phyloP scores from a whole-genome alignment of 2,888 invertebrate species.

The Pharmacophagus antenor region DNA sequence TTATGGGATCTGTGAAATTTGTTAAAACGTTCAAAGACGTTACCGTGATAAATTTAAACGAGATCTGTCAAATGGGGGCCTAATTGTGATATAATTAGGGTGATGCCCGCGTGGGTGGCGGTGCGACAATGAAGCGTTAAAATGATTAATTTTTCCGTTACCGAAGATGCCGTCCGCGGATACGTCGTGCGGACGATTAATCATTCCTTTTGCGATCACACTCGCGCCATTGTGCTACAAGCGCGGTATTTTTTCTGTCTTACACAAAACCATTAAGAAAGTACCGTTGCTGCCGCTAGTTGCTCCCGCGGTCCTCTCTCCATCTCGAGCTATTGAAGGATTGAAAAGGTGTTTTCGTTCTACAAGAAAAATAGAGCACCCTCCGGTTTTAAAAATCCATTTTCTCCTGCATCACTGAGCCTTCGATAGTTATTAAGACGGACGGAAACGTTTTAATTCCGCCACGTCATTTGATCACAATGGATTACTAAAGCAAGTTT shows the following conservation, averaged over 20 bases:
- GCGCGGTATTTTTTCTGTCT: conserved; percentile 76
- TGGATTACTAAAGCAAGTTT: conserved; percentile 57
- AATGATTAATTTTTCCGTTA: conserved; percentile 77
- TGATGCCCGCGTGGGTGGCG: conserved; percentile 65
- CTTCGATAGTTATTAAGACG: conserved; percentile 76
- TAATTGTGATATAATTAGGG: conserved; percentile 79
- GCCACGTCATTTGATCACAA: conserved; percentile 76
- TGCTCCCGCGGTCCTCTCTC: conserved; percentile 63
- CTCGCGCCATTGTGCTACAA: conserved; percentile 63
- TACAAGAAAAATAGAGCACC: conserved; percentile 74
- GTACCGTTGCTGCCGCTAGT: conserved; percentile 68
- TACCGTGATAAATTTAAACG: conserved; percentile 61
- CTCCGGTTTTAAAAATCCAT: conserved; percentile 66
- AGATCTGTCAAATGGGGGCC: conserved; percentile 71
- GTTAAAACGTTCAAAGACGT: conserved; percentile 42
- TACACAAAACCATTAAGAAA: conserved; percentile 77
- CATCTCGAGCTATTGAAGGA: conserved; percentile 70
- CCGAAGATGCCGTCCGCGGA: conserved; percentile 56
- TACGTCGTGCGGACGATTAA: conserved; percentile 71
- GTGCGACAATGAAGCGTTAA: conserved; percentile 76
- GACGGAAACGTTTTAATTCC: conserved; percentile 76
- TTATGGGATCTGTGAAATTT: conserved; percentile 60
- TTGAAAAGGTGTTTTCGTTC: conserved; percentile 81
- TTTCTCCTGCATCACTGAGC: conserved; percentile 73
- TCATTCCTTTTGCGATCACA: conserved; percentile 71